Base-by-base conservation (phyloP, 2,797 vertebrate species). In the Serranus cabrilla region DNA sequence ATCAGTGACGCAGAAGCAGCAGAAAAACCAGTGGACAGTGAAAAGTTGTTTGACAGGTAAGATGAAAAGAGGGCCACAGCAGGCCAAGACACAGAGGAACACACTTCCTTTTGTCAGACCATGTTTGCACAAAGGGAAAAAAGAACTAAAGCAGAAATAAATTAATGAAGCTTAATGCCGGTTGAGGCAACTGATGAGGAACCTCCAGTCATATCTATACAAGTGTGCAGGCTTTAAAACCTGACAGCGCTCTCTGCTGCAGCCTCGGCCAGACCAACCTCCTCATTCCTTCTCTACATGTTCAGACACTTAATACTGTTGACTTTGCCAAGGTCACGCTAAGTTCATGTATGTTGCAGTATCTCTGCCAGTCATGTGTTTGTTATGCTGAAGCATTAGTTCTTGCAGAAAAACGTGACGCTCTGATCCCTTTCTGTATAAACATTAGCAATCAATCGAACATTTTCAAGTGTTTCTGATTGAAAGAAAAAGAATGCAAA, bases 301-400 rank as follows among this genome's bases (percentile, higher is more conserved):
- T 59, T 63, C 13, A 58, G 45, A 73, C 58, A 63, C 57, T 55
- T 42, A 63, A 71, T 2, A n/a, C 55, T 50, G 51, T 52, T 74
- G 80, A 78, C 79, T 78, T 70, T 69, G 43, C 31, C 31, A 11
- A 25, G 76, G 81, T 84, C 76, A 72, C 4, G 49, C 27, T 31
- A 25, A 72, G 74, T 81, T 80, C 80, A 49, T 23, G 12, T 51
- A 1, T 43, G 46, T 27, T 51, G 2, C 23, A 58, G 60, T 52
- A 67, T 67, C 58, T 54, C 45, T 71, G 51, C 23, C 12, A 1
- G 50, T 46, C 18, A 66, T 73, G 56, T 89, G 56, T 89, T 70
- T 52, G 54, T 69, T 60, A 45, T 67, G 59, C 25, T 66, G 31
- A 61, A 59, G 16, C 56, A 74, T 76, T 20, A 31, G 60, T 71